phyloP scores from a whole-genome alignment of 2,797 vertebrate species.

The Centroberyx gerrardi region DNA sequence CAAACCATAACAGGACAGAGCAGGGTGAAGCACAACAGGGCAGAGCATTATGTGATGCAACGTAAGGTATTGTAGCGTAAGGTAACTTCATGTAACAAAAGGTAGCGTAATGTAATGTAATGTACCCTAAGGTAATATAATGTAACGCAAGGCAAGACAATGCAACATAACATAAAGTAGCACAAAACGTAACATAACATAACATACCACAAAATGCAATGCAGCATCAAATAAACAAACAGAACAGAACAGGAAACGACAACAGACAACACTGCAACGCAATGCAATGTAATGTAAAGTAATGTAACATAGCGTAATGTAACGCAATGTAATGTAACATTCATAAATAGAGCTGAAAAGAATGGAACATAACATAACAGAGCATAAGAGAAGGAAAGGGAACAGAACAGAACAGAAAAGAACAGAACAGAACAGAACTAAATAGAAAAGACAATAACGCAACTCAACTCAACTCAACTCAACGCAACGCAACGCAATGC shows the following conservation, averaged over 20 bases:
- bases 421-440: too few species aligned
- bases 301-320: conserved; percentile 8
- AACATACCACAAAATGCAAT: background rate
- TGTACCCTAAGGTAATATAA: background rate
- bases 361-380: background rate
- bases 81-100: too few species aligned
- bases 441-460: too few species aligned
- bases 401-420: conserved; percentile 38
- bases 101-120: background rate
- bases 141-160: background rate
- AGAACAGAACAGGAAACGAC: too few species aligned
- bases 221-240: too few species aligned
- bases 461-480: too few species aligned
- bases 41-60: background rate
- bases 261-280: background rate
- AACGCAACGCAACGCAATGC: too few species aligned
- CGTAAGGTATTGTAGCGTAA: conserved; percentile 28
- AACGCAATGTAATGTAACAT: conserved; percentile 4
- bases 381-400: conserved; percentile 2
- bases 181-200: background rate
- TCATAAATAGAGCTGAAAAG: too few species aligned
- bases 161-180: conserved; percentile 12
- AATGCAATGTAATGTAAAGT: background rate
- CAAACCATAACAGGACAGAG: too few species aligned
- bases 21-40: too few species aligned